These are phyloP conservation scores for Torymus aiolomorphi DNA, from an alignment of 2,888 invertebrate genomes.

Conservation along the genomic window DNA sequence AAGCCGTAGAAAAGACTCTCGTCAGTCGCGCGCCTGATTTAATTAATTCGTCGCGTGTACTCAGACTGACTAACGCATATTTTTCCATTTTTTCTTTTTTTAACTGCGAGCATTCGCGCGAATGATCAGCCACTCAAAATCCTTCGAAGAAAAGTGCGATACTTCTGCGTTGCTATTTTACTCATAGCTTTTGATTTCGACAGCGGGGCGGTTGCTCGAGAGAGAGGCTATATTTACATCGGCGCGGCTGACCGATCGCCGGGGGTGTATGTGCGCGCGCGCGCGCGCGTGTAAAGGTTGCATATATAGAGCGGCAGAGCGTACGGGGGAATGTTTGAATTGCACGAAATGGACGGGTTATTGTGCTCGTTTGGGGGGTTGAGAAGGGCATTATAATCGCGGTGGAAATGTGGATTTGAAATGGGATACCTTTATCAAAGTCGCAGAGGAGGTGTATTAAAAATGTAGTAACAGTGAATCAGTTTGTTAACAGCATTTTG, in stretches of 20 bases:
- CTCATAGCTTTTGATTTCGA: slow-evolving; percentile 16
- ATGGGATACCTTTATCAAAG: too few relatives aligned
- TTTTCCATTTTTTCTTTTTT: slow-evolving; percentile 1
- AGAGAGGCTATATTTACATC: slow-evolving; percentile 6
- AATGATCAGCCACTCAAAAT: slow-evolving; percentile 21
- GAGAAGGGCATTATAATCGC: too few relatives aligned
- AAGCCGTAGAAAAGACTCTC: slow-evolving; percentile 14
- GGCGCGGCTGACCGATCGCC: not conserved
- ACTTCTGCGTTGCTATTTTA: not conserved
- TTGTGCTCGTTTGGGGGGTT: too few relatives aligned
- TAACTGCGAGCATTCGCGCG: slow-evolving; percentile 19
- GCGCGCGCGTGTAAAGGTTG: too few relatives aligned
- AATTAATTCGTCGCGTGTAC: slow-evolving; percentile 5
- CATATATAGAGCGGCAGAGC: not conserved
- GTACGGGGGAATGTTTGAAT: not conserved
- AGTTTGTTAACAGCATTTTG: too few relatives aligned
- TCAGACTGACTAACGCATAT: not conserved
- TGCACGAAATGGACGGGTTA: not conserved
- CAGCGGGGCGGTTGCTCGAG: not conserved
- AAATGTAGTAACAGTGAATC: too few relatives aligned
- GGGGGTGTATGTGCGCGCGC: not conserved
- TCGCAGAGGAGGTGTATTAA: too few relatives aligned
- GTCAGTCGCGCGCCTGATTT: not conserved
- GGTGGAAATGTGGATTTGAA: too few relatives aligned
- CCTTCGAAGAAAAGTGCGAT: not conserved